phyloP scores from a whole-genome alignment of 2,113 vertebrate species.

The Barbus barbus region DNA sequence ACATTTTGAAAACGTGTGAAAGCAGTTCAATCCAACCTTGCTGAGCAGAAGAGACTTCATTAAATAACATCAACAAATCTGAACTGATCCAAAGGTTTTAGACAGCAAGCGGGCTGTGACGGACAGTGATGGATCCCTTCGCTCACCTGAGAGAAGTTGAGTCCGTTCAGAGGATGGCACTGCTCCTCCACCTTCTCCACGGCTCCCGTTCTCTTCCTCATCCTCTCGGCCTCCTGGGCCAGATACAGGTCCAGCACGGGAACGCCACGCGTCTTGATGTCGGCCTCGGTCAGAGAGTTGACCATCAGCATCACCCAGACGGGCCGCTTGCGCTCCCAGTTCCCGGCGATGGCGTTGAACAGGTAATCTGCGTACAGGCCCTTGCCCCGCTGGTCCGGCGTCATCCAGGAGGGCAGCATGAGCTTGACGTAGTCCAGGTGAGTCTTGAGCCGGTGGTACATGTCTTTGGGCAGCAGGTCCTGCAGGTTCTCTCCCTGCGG shows the following conservation, averaged over 20 bases:
- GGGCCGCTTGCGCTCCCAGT: conserved; percentile 87
- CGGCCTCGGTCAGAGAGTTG: conserved; percentile 85
- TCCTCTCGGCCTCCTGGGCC: conserved; percentile 86
- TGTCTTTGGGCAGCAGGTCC: conserved; percentile 83
- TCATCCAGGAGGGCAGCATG: conserved; percentile 92
- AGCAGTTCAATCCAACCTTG: too few relatives aligned
- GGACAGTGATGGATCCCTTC: too few relatives aligned
- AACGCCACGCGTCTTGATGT: conserved; percentile 83
- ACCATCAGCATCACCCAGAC: conserved; percentile 94
- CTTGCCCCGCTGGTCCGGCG: conserved; percentile 84
- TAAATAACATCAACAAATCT: too few relatives aligned
- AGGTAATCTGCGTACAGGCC: conserved; percentile 89
- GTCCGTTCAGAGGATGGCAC: conserved; percentile 86
- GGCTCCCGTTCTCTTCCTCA: conserved; percentile 83
- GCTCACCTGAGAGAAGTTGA: conserved; percentile 93
- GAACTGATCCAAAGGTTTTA: too few relatives aligned
- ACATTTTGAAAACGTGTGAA: too few relatives aligned
- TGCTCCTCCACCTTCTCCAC: conserved; percentile 92
- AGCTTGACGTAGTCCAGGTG: conserved; percentile 88
- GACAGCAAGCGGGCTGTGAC: too few relatives aligned
- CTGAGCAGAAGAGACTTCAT: too few relatives aligned
- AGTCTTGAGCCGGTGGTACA: conserved; percentile 80
- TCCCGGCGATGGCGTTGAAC: conserved; percentile 88
- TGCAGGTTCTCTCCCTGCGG: conserved; percentile 85
- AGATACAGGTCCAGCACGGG: conserved; percentile 87